phyloP scores from a whole-genome alignment of 1,140 invertebrate species.

The Zaprionus tsacasi region DNA sequence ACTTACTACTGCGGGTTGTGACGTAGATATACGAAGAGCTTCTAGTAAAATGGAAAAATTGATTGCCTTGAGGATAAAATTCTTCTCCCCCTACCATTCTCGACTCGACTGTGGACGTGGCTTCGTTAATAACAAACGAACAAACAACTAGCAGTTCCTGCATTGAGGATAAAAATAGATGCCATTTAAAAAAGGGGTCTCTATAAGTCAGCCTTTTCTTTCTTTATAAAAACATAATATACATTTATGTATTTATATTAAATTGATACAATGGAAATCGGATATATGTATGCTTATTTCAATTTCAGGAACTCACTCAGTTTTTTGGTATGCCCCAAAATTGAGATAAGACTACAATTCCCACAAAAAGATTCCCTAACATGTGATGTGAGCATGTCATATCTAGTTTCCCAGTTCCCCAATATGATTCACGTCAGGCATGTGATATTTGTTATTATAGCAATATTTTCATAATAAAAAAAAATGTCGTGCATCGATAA shows the following conservation, averaged over 20 bases:
- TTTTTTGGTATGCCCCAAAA: too few relatives aligned
- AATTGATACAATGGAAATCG: not conserved
- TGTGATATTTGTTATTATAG: not conserved
- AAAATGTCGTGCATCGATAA: not conserved
- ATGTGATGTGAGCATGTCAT: not conserved
- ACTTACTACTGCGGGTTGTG: slow-evolving; percentile 15
- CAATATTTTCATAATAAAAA: not conserved
- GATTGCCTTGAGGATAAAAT: slow-evolving; percentile 20
- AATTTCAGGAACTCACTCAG: too few relatives aligned
- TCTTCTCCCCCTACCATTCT: not conserved
- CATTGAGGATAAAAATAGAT: slow-evolving; percentile 30
- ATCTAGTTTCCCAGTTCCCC: not conserved
- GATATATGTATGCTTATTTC: not conserved
- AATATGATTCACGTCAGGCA: not conserved
- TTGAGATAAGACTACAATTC: not conserved
- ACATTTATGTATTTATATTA: not conserved
- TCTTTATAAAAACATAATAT: not conserved
- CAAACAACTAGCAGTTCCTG: slow-evolving; percentile 3
- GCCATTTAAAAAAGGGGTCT: slow-evolving; percentile 31
- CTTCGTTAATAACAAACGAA: slow-evolving; percentile 21
- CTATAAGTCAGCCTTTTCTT: not conserved
- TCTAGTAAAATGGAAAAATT: slow-evolving; percentile 21
- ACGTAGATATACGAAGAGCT: slow-evolving; percentile 45
- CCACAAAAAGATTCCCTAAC: not conserved
- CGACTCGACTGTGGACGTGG: not conserved